Evolutionary conservation across 1,140 invertebrate genomes (phyloP).

Genomic region (Ooceraea biroi): DNA sequence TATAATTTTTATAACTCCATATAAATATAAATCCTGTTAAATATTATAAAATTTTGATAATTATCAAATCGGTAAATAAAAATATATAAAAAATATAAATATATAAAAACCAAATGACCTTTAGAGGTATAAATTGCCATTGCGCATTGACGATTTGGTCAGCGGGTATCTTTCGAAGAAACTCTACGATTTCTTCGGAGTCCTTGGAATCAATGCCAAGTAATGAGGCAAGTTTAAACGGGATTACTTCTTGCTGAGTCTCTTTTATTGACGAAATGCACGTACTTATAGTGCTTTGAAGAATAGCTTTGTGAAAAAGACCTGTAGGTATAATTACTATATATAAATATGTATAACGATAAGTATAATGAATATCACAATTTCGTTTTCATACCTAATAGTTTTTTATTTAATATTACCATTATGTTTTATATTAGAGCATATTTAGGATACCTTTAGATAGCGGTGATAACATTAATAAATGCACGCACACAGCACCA

Average conservation of each 20-base stretch:
- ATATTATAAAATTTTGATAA: neutral
- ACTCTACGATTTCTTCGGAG: constrained; percentile 50
- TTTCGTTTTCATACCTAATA: neutral
- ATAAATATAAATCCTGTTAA: neutral
- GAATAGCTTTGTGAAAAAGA: constrained; percentile 87
- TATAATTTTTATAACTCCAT: constrained; percentile 1
- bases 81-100: too few relatives aligned
- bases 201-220: constrained; percentile 51
- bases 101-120: neutral
- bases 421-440: neutral
- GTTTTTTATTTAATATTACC: neutral
- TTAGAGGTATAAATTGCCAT: neutral
- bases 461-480: constrained; percentile 22
- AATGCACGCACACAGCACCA: constrained; percentile 78
- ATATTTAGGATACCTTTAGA: constrained; percentile 29
- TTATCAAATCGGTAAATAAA: neutral
- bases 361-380: constrained; percentile 57
- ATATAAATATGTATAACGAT: neutral
- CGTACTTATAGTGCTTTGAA: constrained; percentile 87
- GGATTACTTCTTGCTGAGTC: neutral
- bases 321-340: constrained; percentile 71
- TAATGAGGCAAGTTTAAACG: constrained; percentile 47
- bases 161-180: constrained; percentile 38
- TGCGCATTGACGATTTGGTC: constrained; percentile 5
- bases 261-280: constrained; percentile 78